Conservation (phyloP, 1,140 invertebrate species). For the Solenopsis invicta region DNA sequence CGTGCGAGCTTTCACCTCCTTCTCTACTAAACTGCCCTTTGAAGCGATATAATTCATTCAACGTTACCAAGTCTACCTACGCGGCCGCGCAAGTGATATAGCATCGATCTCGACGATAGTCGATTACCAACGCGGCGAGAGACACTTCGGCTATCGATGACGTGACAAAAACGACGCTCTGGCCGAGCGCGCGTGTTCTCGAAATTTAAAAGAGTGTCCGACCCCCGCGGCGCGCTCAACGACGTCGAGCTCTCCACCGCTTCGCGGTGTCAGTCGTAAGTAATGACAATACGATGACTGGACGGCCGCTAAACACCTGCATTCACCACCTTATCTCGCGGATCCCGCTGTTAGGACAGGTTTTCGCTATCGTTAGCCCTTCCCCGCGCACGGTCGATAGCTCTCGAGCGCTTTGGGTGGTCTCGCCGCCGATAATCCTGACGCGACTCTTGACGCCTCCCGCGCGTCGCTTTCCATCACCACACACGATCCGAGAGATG, state of each 20-base stretch:
- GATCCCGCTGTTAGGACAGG: conserved; percentile 80
- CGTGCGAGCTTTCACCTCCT: not conserved
- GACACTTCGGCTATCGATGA: conserved; percentile 52
- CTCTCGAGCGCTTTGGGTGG: conserved; percentile 79
- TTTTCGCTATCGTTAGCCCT: conserved; percentile 78
- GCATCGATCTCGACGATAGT: conserved; percentile 10
- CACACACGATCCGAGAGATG: conserved; percentile 69
- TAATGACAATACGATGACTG: conserved; percentile 86
- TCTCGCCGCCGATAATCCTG: conserved; percentile 70
- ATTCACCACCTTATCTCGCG: conserved; percentile 82
- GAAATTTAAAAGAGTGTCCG: conserved; percentile 69
- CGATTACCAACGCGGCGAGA: conserved; percentile 18
- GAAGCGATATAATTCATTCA: conserved; percentile 29
- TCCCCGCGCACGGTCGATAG: conserved; percentile 32
- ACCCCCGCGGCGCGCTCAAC: conserved; percentile 57
- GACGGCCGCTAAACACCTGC: conserved; percentile 84
- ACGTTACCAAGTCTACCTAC: not conserved
- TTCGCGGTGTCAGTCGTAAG: conserved; percentile 78
- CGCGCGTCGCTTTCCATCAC: conserved; percentile 73
- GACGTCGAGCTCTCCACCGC: conserved; percentile 59
- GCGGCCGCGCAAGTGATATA: conserved; percentile 4
- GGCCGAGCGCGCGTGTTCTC: conserved; percentile 30
- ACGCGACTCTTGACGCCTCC: conserved; percentile 76
- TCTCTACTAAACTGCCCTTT: not conserved
- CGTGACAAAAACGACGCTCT: conserved; percentile 54